phyloP scores from a whole-genome alignment of 2,888 invertebrate species.

The Campopleginae sp. region DNA sequence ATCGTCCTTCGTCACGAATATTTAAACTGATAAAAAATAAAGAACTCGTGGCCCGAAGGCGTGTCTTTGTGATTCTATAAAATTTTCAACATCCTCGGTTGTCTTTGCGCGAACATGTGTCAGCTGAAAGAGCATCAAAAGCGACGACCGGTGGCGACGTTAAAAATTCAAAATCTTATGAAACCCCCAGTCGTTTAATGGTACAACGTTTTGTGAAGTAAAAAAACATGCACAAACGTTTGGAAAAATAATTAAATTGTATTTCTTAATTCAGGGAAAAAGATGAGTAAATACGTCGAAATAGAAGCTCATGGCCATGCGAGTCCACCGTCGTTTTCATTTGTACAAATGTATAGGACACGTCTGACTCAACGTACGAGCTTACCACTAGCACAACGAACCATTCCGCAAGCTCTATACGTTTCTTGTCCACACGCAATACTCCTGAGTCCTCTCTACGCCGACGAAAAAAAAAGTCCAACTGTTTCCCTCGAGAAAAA shows the following conservation, averaged over 20 bases:
- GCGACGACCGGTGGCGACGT: neutral
- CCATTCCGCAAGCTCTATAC: conserved; percentile 56
- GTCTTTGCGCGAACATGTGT: neutral
- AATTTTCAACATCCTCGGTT: neutral
- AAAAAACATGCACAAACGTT: neutral
- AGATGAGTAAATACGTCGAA: conserved; percentile 9
- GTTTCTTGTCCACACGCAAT: conserved; percentile 53
- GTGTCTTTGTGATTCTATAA: neutral
- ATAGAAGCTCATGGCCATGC: conserved; percentile 7
- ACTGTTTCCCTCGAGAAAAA: conserved; percentile 17
- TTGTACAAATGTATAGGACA: conserved; percentile 7
- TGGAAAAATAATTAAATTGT: neutral
- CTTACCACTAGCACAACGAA: conserved; percentile 49
- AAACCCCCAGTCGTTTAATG: neutral
- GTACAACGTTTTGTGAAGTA: neutral
- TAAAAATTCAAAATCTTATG: conserved; percentile 3
- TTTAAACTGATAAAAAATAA: neutral
- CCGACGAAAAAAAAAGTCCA: conserved; percentile 20
- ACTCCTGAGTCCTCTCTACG: conserved; percentile 25
- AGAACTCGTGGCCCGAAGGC: neutral
- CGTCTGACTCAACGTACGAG: conserved; percentile 63
- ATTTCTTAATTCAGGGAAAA: conserved; percentile 4
- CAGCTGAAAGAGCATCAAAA: neutral
- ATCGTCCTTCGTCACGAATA: conserved; percentile 2
- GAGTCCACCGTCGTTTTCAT: conserved; percentile 46